phyloP scores from a whole-genome alignment of 2,113 vertebrate genomes.

The Ornithorhynchus anatinus region DNA sequence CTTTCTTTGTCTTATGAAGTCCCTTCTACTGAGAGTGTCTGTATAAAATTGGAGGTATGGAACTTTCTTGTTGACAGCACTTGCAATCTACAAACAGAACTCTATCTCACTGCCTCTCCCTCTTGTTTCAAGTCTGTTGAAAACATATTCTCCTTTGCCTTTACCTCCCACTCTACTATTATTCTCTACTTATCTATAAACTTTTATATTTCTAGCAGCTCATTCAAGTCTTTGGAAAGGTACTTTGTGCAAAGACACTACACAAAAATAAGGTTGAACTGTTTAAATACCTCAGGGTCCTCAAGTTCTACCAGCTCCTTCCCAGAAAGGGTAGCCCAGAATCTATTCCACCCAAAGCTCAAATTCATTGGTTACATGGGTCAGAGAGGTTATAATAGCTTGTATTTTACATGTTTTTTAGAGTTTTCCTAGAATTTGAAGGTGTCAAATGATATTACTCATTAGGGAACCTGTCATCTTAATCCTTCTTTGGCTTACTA shows the following conservation, averaged over 20 bases:
- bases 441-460: slow-evolving; percentile 12
- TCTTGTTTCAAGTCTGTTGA: slow-evolving; percentile 11
- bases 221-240: slow-evolving; percentile 9
- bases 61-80: not conserved
- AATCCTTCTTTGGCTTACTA: not conserved
- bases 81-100: not conserved
- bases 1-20: not conserved
- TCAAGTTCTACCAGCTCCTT: not conserved
- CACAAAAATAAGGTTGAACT: slow-evolving; percentile 3
- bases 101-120: not conserved
- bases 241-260: slow-evolving; percentile 23
- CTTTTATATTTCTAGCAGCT: slow-evolving; percentile 42
- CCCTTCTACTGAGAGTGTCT: not conserved
- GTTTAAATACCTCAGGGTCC: not conserved
- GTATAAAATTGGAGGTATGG: not conserved
- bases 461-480: not conserved
- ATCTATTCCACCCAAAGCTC: not conserved
- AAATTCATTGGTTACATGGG: not conserved
- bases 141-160: not conserved
- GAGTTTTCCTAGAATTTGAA: not conserved
- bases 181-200: slow-evolving; percentile 34
- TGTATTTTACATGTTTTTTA: not conserved
- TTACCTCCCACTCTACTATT: not conserved
- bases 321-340: not conserved
- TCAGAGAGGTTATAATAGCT: not conserved